phyloP scores from a whole-genome alignment of 2,797 vertebrate genomes.

The Arctocebus calabarensis region DNA sequence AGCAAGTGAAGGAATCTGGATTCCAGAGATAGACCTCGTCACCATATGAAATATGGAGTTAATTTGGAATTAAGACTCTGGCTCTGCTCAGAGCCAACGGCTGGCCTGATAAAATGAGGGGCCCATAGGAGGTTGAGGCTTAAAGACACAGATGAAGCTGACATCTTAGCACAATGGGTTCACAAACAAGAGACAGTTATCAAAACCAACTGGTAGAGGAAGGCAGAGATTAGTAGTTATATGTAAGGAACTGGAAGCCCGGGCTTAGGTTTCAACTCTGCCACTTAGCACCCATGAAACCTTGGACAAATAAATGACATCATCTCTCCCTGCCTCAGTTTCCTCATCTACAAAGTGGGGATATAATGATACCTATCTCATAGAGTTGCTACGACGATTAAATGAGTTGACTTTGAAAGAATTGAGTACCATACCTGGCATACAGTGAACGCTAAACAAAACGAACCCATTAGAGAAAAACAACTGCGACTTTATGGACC shows the following conservation, averaged over 20 bases:
- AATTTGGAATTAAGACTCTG: not conserved
- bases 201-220: fast-evolving
- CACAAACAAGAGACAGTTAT: not conserved
- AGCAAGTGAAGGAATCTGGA: not conserved
- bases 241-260: not conserved
- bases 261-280: not conserved
- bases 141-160: not conserved
- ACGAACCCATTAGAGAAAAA: not conserved
- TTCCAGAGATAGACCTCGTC: not conserved
- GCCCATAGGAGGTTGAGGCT: not conserved
- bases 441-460: not conserved
- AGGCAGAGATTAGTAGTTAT: not conserved
- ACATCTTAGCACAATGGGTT: not conserved
- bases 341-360: not conserved
- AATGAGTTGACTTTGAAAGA: not conserved
- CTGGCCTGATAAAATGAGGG: not conserved
- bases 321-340: not conserved
- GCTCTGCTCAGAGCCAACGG: not conserved
- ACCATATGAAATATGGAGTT: not conserved
- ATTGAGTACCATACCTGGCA: not conserved
- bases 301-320: not conserved
- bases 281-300: not conserved
- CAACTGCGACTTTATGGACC: not conserved
- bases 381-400: not conserved
- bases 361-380: not conserved